Percentiles rank a stretch among this genome's conserved stretches.
phyloP scores from a whole-genome alignment of 2,888 invertebrate species.

The Morpho deidamia region DNA sequence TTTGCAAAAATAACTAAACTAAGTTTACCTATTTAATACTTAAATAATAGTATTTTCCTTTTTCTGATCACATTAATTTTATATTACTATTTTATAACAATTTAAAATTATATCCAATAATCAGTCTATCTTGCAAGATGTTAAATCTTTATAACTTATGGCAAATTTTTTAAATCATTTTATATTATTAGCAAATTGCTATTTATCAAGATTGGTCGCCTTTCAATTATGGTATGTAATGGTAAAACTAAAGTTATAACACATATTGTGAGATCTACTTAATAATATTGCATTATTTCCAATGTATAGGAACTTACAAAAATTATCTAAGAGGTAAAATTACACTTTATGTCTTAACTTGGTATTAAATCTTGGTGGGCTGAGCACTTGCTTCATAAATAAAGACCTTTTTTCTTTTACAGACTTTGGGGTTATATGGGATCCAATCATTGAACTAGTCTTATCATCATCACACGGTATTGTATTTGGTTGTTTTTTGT shows the following conservation, averaged over 20 bases:
- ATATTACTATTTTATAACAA: not conserved
- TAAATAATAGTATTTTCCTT: not conserved
- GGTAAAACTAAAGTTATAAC: no score
- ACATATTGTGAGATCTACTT: constrained; percentile 46
- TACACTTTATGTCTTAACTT: constrained; percentile 61
- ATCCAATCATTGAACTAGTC: constrained; percentile 5
- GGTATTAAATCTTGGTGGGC: constrained; percentile 75
- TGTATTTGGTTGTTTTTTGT: constrained; percentile 34
- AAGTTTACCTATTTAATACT: not conserved
- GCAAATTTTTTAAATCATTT: no score
- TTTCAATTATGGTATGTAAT: no score
- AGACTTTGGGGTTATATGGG: constrained; percentile 36
- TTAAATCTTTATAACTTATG: not conserved
- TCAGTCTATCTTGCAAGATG: not conserved
- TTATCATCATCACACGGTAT: constrained; percentile 24
- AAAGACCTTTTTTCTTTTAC: constrained; percentile 73
- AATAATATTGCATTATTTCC: constrained; percentile 6
- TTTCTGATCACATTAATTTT: not conserved
- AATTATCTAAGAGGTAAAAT: constrained; percentile 13
- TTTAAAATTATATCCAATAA: not conserved
- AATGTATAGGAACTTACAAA: constrained; percentile 26
- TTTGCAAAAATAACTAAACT: not conserved
- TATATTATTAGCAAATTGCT: no score
- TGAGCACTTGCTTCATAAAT: constrained; percentile 78
- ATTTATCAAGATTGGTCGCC: no score